Evolutionary conservation across 2,888 invertebrate genomes (phyloP).

Genomic region (Epinotia demarniana): DNA sequence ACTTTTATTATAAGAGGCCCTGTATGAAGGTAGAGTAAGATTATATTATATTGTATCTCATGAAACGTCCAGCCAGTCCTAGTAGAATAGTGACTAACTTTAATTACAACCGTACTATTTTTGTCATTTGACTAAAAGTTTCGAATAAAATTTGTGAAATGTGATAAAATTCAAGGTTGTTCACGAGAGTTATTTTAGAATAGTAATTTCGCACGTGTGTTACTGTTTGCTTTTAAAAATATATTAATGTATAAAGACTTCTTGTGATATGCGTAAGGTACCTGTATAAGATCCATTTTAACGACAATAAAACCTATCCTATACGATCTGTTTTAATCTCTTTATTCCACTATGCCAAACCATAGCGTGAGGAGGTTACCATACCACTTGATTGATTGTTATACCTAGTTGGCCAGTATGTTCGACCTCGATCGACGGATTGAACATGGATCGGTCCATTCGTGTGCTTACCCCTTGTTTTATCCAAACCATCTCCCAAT

Average conservation of each 20-base stretch:
- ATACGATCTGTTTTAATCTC: neutral
- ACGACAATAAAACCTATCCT: conserved; percentile 43
- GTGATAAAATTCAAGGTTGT: conserved; percentile 37
- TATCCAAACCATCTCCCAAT: neutral
- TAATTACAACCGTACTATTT: conserved; percentile 8
- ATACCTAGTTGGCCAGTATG: neutral
- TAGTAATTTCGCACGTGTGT: conserved; percentile 14
- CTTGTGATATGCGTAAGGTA: conserved; percentile 40
- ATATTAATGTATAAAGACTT: conserved; percentile 28
- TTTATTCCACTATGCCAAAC: neutral
- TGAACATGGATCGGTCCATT: neutral
- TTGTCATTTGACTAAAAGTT: conserved; percentile 17
- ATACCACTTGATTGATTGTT: too few relatives aligned
- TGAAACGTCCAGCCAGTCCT: conserved; percentile 29
- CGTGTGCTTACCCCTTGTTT: neutral
- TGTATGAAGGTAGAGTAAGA: neutral
- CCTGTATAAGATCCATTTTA: conserved; percentile 39
- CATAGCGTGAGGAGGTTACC: neutral
- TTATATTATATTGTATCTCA: neutral
- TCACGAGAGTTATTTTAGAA: conserved; percentile 26
- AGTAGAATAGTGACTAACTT: conserved; percentile 15
- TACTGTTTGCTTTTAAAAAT: conserved; percentile 14
- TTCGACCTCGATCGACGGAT: neutral
- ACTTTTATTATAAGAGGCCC: neutral
- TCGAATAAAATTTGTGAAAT: conserved; percentile 32